A percentile compares a stretch with the other conserved stretches of the same genome.
Conservation (phyloP, 1,140 invertebrate species). For the Caerostris darwini region DNA sequence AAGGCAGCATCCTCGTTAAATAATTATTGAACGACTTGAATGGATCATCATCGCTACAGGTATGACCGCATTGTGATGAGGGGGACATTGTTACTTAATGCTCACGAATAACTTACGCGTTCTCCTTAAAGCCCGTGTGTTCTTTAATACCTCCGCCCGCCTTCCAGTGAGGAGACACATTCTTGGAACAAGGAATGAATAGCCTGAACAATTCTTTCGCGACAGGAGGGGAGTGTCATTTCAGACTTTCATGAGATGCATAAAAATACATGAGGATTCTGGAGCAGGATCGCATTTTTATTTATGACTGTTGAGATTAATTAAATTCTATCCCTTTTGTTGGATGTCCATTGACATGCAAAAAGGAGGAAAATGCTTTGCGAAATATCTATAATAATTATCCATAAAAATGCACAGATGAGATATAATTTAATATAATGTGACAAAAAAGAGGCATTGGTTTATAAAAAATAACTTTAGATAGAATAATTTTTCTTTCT, state of each 20-base stretch:
- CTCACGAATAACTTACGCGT: not conserved
- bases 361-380: not conserved
- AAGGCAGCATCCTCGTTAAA: slow-evolving; percentile 16
- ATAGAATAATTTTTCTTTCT: too few relatives aligned
- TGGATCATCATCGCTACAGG: slow-evolving; percentile 53
- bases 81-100: slow-evolving; percentile 44
- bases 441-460: too few relatives aligned
- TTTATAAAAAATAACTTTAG: too few relatives aligned
- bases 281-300: not conserved
- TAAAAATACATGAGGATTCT: not conserved
- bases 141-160: not conserved
- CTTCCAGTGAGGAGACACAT: not conserved
- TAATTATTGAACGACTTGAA: slow-evolving; percentile 48
- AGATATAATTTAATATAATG: too few relatives aligned
- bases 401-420: too few relatives aligned
- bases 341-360: too few relatives aligned
- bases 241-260: not conserved
- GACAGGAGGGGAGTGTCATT: not conserved
- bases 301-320: not conserved
- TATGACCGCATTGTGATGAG: slow-evolving; percentile 33
- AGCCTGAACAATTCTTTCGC: not conserved
- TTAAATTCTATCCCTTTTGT: not conserved
- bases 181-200: not conserved
- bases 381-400: too few relatives aligned
- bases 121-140: not conserved